These are phyloP conservation scores for Macrophya annulata DNA, from an alignment of 2,888 invertebrate genomes.

Conservation along the genomic window DNA sequence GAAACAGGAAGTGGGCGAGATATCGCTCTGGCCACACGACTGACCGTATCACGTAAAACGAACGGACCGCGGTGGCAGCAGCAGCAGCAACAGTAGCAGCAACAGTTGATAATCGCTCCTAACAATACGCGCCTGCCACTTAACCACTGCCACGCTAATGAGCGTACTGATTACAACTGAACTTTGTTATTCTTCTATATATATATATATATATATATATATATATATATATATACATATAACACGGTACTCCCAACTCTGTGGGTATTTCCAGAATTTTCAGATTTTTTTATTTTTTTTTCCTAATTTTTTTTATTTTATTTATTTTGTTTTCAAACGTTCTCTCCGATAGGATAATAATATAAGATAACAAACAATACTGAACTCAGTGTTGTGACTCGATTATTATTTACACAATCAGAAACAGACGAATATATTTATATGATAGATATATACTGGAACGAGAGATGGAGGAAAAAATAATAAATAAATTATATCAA, in stretches of 20 bases:
- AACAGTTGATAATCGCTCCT: slow-evolving; percentile 48
- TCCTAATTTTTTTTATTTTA: neutral
- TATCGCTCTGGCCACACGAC: slow-evolving; percentile 41
- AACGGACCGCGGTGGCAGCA: slow-evolving; percentile 29
- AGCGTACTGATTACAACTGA: slow-evolving; percentile 45
- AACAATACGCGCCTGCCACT: slow-evolving; percentile 50
- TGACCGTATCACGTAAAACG: slow-evolving; percentile 27
- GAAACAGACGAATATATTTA: slow-evolving; percentile 10
- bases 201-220: slow-evolving; percentile 10
- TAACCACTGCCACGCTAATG: slow-evolving; percentile 54
- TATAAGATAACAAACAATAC: slow-evolving; percentile 1
- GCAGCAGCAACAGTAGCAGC: neutral
- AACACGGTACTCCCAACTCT: neutral
- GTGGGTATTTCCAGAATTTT: slow-evolving; percentile 13
- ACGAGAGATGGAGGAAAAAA: too few relatives aligned
- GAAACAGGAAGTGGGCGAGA: slow-evolving; percentile 49
- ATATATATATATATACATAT: neutral
- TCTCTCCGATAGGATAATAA: slow-evolving; percentile 10
- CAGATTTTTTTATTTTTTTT: neutral
- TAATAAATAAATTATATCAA: neutral
- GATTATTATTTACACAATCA: slow-evolving; percentile 2
- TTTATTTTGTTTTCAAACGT: neutral
- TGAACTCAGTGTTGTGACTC: neutral
- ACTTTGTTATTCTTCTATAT: slow-evolving; percentile 48
- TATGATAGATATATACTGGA: neutral